These are phyloP conservation scores for Cynaeus angustus DNA, from an alignment of 2,888 invertebrate genomes.

Conservation along the genomic window DNA sequence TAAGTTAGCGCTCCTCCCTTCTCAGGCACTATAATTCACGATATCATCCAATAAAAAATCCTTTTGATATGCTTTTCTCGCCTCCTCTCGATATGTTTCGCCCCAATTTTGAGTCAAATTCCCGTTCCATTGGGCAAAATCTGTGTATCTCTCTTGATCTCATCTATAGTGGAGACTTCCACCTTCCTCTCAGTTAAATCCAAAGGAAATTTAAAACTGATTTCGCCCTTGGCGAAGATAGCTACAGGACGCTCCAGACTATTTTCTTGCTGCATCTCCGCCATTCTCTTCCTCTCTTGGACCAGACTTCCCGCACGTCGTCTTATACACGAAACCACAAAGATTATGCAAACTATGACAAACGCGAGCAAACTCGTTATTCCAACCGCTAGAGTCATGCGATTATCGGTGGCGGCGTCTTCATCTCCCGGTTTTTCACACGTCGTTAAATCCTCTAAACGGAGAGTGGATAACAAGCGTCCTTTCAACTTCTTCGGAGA, in stretches of 20 bases:
- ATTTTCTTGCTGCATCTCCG: conserved; percentile 57
- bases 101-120: conserved; percentile 58
- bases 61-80: conserved; percentile 54
- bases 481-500: conserved; percentile 76
- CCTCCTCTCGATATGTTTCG: conserved; percentile 51
- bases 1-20: not conserved
- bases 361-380: conserved; percentile 72
- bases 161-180: conserved; percentile 70
- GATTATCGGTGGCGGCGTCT: conserved; percentile 67
- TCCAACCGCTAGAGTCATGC: conserved; percentile 73
- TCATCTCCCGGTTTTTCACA: conserved; percentile 73
- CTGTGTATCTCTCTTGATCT: conserved; percentile 69
- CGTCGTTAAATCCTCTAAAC: conserved; percentile 68
- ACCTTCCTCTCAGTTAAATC: conserved; percentile 69
- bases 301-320: conserved; percentile 78
- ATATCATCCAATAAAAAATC: conserved; percentile 46
- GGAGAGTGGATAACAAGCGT: conserved; percentile 67
- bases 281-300: conserved; percentile 64
- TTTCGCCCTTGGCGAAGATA: conserved; percentile 72
- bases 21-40: conserved; percentile 57
- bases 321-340: conserved; percentile 78
- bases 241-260: conserved; percentile 69
- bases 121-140: conserved; percentile 67
- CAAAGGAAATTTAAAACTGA: conserved; percentile 76
- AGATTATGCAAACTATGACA: conserved; percentile 70